Base-by-base conservation (phyloP, 2,888 invertebrate genomes). In the Calameuta idolon region DNA sequence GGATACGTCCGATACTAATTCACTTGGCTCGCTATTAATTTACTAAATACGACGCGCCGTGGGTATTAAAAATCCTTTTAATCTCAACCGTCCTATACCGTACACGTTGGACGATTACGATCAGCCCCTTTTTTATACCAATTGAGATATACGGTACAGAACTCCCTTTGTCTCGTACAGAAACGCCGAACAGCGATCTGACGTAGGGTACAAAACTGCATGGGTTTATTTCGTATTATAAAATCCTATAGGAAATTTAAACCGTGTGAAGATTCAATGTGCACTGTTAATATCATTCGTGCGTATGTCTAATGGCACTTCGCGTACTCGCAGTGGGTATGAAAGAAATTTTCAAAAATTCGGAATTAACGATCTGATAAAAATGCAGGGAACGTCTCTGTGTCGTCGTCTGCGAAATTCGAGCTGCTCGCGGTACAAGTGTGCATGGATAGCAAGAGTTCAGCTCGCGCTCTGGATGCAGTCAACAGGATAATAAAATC, bases 401-500 rank as follows among this genome's bases (percentile, higher is more conserved):
- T 35, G 74, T 74, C 76, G 71, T 75, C 75, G 75, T 68, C 12
- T 75, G 68, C 71, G 23, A 12, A 34, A 74, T 31, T 77, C 71
- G 75, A 1, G 33, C 31, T 30, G 55, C 23, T 23, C 1, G 9
- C 23, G 4, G 9, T 55, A 55, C 23, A 55, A 55, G 23, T 55
- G 23, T 23, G 23, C 15, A 23, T 40, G 23, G 23, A 55, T 23
- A 55, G 23, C 23, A 23, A 55, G 55, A 55, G 55, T 9, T 33
- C 33, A 3, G 12, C 34, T 23, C 1, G 23, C 9, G 23, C 3
- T 55, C 23, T 12, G 35, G 23, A 34, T 9, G 33, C 74, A 75
- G 79, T 86, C 85, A 82, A 82, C 83, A 80, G 81, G 81, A 83
- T 85, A 86, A 83, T 80, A 34, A 78, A 74, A 74, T 4, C 74